Conservation (phyloP, 2,113 vertebrate genomes). For the Saccopteryx bilineata region DNA sequence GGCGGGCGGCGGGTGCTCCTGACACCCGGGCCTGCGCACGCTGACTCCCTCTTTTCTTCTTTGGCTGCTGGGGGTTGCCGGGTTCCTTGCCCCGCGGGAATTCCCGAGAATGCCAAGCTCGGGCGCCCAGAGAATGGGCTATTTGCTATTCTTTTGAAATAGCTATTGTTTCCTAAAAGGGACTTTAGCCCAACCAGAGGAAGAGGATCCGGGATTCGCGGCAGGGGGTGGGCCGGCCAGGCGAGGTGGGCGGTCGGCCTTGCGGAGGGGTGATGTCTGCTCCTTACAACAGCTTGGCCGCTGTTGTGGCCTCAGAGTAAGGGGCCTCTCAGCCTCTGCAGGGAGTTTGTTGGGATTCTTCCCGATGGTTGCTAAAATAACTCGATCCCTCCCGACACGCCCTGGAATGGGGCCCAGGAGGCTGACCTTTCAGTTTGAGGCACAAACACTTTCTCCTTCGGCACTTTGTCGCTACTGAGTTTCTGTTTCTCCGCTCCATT, state of each 20-base stretch:
- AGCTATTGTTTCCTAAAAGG: slow-evolving; percentile 67
- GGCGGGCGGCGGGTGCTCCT: not conserved
- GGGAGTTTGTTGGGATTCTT: not conserved
- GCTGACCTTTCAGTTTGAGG: not conserved
- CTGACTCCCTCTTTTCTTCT: not conserved
- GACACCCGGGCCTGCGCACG: not conserved
- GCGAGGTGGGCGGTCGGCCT: not conserved
- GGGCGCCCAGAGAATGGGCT: not conserved
- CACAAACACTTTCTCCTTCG: not conserved
- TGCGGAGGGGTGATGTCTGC: not conserved
- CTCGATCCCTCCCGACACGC: not conserved
- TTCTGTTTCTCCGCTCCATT: not conserved
- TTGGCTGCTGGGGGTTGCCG: accelerated
- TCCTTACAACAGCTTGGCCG: not conserved
- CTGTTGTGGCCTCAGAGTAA: not conserved
- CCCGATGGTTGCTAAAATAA: not conserved
- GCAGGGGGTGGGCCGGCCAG: not conserved
- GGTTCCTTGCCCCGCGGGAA: not conserved
- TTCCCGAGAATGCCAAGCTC: not conserved
- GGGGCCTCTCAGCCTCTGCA: not conserved
- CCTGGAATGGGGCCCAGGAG: not conserved
- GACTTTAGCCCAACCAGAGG: accelerated
- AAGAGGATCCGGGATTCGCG: not conserved
- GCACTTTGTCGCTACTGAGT: not conserved
- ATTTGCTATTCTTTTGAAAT: not conserved